Conservation (phyloP, 2,113 vertebrate genomes). For the Ammospiza nelsoni region DNA sequence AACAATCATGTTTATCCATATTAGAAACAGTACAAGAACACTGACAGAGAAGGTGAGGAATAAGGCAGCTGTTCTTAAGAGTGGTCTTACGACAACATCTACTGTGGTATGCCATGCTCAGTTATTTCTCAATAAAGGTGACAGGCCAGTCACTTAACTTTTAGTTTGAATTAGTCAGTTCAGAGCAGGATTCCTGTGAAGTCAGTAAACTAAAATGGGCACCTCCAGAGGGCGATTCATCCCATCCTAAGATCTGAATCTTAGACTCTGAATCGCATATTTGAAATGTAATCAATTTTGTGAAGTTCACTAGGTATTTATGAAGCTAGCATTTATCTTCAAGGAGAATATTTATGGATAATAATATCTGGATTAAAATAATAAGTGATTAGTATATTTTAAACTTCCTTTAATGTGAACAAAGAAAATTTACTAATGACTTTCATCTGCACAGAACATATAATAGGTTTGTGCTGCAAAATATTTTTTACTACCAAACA, state of each 20-base stretch:
- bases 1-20: neutral
- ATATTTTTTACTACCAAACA: neutral
- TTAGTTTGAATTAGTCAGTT: neutral
- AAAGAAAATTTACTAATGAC: neutral
- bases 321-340: neutral
- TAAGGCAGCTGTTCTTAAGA: neutral
- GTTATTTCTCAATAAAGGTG: neutral
- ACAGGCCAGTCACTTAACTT: neutral
- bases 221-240: conserved; percentile 58
- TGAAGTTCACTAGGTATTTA: neutral
- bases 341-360: neutral
- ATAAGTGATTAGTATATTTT: neutral
- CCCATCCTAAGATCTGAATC: neutral
- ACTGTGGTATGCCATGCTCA: neutral
- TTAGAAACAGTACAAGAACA: neutral
- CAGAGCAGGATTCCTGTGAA: neutral
- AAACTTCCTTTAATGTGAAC: neutral
- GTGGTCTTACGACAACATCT: neutral
- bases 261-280: neutral
- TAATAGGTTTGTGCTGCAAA: neutral
- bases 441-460: neutral
- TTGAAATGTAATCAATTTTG: neutral
- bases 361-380: neutral
- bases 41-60: neutral
- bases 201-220: neutral